Percentiles rank a stretch among this genome's conserved stretches.
phyloP scores from a whole-genome alignment of 2,797 vertebrate genomes.

The Champsocephalus esox region DNA sequence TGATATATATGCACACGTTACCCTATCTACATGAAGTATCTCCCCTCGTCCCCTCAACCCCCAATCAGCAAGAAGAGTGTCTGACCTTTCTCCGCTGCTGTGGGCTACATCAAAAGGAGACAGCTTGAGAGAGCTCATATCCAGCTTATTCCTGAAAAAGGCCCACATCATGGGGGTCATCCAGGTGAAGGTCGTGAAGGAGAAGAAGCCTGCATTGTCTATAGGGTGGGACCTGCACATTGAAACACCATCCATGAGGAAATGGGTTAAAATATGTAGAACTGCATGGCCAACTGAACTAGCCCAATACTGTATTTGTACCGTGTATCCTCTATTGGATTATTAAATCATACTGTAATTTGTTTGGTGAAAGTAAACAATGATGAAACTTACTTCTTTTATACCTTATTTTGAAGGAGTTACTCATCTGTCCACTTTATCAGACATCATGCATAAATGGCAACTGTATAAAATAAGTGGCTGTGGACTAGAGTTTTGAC shows the following conservation, averaged over 20 bases:
- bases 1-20: too few species aligned
- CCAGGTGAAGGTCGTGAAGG: conserved; percentile 84
- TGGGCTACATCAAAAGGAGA: conserved; percentile 79
- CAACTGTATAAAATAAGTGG: too few species aligned
- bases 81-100: conserved; percentile 81
- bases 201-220: conserved; percentile 85
- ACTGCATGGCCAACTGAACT: not conserved
- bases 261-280: not conserved
- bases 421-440: too few species aligned
- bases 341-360: too few species aligned
- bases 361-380: too few species aligned
- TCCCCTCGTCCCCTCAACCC: too few species aligned
- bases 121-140: conserved; percentile 68
- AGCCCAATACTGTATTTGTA: not conserved
- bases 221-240: conserved; percentile 77
- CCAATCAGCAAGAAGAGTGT: not conserved
- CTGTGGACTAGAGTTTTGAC: too few species aligned
- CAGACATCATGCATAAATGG: too few species aligned
- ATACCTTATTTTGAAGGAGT: too few species aligned
- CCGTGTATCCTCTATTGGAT: too few species aligned
- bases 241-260: not conserved
- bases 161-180: conserved; percentile 84
- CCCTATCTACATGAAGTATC: too few species aligned
- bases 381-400: too few species aligned
- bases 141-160: conserved; percentile 77